Base-by-base conservation (phyloP, 2,113 vertebrate genomes). In the Serinus canaria region DNA sequence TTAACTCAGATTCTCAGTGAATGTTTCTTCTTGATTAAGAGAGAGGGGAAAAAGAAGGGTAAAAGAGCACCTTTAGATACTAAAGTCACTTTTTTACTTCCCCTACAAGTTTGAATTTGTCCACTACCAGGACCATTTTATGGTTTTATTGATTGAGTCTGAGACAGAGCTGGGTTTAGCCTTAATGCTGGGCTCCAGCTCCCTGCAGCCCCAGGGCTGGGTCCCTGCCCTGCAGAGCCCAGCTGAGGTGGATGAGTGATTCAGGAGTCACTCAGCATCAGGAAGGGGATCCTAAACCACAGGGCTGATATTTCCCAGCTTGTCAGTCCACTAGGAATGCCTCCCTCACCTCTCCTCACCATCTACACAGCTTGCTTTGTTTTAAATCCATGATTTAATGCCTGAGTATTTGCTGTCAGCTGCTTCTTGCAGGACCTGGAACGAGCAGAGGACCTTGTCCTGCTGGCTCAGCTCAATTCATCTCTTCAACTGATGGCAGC, bases 1-100 rank as follows among this genome's bases (percentile, higher is more conserved):
- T 94, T 97, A 92, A 87, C 92, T 95, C 83, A 49, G 77, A 41
- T 81, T 91, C 91, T 92, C 43, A 13, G 83, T 87, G 69, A 77
- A 92, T 60, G 68, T 83, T 5, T 89, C 74, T 46, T 46, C 86
- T 89, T 87, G 75, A 67, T 92, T 87, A 63, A 70, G 43, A 50
- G 37, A 20, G 62, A 13, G 28, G 6, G 1, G 53, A 41, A 8
- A 39, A 7, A 49, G 50, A 44, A 44, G 25, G 46, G 35, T 31
- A 35, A 78, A 84, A 66, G 18, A 76, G 9, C 52, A 56, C 25
- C 68, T 93, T 84, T 75, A 60, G 73, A 47, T 68, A 35, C 52
- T 72, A 7, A 67, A 84, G 52, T 64, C 15, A 37, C 28, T 47
- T 81, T 83, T 91, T 87, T 30, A 76, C 87, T 94, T 91, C 68